Evolutionary conservation across 1,140 invertebrate species (phyloP), one percentile per base, ranked within the genome.

Genomic region (Pollicipes pollicipes): DNA sequence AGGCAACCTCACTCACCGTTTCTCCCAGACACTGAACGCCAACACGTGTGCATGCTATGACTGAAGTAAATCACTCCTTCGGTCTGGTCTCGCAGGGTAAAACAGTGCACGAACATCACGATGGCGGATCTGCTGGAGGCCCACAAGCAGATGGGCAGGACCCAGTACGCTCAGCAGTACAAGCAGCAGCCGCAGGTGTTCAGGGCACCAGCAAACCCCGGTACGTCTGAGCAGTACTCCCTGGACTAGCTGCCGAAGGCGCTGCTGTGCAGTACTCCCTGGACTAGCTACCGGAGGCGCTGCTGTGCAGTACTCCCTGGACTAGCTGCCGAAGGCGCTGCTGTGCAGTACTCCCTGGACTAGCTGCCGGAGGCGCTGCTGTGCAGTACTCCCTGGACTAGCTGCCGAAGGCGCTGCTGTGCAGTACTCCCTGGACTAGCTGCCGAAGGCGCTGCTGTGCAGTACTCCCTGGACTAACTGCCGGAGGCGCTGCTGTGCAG

Each of bases 71-170:
- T n/a, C 70, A 28, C n/a, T 69, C 35, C 30, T 58, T 28, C 68
- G 30, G 30, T n/a, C 13, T 31, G 29, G 0, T n/a, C 29, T 74
- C 75, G 26, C 76, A 89, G 91, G 78, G 93, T 97, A 74, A 97
- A 95, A 82, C 88, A 90, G 81, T 97, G 94, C 78, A 91, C 90
- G 0, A 78, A 83, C 71, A 81, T 93, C 3, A 87, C 84, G 24
- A 85, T 85, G 80, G 85, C 88, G 68, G 83, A 92, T 76, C 82
- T 96, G 16, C 82, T 86, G 69, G 88, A 86, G 0, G 88, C 88
- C 3, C 92, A 96, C 79, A 93, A 95, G 76, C 90, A 93, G 79
- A 88, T 94, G 85, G 91, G 91, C 0, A 90, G 93, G 76, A 83
- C 94, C 21, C 85, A 93, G 76, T 95, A 95, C 82, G 93, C 86